phyloP scores from a whole-genome alignment of 2,888 invertebrate species.

The Lycocerus yunnanus region DNA sequence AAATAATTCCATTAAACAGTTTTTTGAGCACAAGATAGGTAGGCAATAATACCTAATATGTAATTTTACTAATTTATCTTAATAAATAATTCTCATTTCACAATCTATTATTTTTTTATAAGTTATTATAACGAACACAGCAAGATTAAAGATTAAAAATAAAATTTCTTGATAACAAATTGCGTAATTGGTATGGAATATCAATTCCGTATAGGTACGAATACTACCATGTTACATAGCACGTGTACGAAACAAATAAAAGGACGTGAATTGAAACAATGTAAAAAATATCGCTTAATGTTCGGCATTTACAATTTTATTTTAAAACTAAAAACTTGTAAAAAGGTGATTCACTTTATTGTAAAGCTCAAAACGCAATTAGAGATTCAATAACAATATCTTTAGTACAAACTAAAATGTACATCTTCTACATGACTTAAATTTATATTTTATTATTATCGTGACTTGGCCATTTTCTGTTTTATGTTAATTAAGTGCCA shows the following conservation, averaged over 20 bases:
- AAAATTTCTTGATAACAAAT: neutral
- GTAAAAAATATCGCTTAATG: conserved; percentile 14
- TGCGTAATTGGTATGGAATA: neutral
- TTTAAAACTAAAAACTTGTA: conserved; percentile 35
- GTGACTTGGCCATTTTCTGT: conserved; percentile 21
- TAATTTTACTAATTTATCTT: no score
- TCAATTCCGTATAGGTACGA: neutral
- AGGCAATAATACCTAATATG: no score
- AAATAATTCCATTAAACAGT: no score
- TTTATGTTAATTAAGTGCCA: conserved; percentile 24
- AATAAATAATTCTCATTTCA: no score
- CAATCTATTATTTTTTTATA: no score
- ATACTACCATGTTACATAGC: conserved; percentile 8
- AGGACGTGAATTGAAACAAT: conserved; percentile 30
- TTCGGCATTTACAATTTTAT: conserved; percentile 24
- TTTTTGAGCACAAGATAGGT: no score
- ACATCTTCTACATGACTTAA: conserved; percentile 31
- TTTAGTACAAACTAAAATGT: conserved; percentile 26
- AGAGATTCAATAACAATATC: conserved; percentile 33
- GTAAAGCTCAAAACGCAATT: conserved; percentile 26
- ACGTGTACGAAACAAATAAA: conserved; percentile 13
- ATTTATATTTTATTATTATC: conserved; percentile 30
- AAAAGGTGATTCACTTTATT: conserved; percentile 44
- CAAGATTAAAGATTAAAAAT: neutral
- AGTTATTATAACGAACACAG: no score